phyloP scores from a whole-genome alignment of 2,113 vertebrate genomes.

The Lepus americanus region DNA sequence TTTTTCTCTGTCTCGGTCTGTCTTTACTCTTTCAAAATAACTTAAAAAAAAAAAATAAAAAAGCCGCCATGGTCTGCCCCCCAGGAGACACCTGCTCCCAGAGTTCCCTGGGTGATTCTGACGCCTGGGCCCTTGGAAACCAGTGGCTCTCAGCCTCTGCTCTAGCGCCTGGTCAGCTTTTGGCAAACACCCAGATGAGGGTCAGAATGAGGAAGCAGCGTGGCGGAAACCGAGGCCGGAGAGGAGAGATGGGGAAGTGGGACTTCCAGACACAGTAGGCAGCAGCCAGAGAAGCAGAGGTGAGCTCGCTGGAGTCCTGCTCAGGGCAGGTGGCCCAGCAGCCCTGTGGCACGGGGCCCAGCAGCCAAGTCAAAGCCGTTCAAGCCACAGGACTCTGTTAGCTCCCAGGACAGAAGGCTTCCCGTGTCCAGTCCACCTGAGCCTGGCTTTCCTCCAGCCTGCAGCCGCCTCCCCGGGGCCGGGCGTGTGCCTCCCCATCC shows the following conservation, averaged over 20 bases:
- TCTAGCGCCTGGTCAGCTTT: background rate
- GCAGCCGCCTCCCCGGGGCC: background rate
- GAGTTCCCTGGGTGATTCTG: background rate
- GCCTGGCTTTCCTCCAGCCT: background rate
- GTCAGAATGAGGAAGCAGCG: background rate
- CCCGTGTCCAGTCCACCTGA: background rate
- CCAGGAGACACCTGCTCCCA: background rate
- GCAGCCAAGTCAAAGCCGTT: background rate
- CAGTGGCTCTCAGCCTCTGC: accelerated
- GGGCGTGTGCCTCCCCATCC: background rate
- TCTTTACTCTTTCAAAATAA: too few species aligned
- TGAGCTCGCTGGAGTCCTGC: background rate
- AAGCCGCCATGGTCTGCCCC: background rate
- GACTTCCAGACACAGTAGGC: background rate
- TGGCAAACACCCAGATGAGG: background rate
- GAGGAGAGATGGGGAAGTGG: background rate
- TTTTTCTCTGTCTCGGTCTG: too few species aligned
- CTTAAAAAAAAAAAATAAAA: too few species aligned
- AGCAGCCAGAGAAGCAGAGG: background rate
- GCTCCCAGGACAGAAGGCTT: background rate
- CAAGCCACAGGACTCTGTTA: background rate
- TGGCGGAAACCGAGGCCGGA: background rate
- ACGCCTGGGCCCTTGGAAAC: background rate
- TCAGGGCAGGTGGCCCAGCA: background rate
- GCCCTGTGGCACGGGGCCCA: background rate